A percentile compares a stretch with the other conserved stretches of the same genome.
These are phyloP conservation scores for Chironomus striatipennis DNA, from an alignment of 1,140 invertebrate genomes.

Conservation along the genomic window DNA sequence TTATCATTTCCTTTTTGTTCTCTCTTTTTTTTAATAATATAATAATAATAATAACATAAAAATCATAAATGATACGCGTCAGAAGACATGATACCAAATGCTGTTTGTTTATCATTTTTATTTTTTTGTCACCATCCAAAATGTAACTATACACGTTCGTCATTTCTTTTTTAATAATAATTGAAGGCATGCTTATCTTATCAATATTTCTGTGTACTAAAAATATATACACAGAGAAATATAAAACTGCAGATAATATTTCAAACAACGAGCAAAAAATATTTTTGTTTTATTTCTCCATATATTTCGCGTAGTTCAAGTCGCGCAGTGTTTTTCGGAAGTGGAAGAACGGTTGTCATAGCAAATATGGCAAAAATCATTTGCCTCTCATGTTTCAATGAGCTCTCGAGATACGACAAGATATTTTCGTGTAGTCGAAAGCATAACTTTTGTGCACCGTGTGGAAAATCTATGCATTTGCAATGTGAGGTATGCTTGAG, in stretches of 20 bases:
- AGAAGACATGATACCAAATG: background rate
- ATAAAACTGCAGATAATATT: background rate
- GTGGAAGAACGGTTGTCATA: background rate
- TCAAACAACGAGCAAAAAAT: background rate
- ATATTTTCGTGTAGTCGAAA: slow-evolving; percentile 5
- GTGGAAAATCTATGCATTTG: slow-evolving; percentile 18
- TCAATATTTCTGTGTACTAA: background rate
- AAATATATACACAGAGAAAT: background rate
- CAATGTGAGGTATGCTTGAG: background rate
- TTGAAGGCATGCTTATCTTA: slow-evolving; percentile 12
- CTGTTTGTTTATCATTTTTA: background rate
- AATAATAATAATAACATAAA: background rate
- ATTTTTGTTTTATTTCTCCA: background rate
- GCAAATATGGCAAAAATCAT: slow-evolving; percentile 11
- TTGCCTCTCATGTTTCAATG: background rate
- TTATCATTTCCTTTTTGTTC: background rate
- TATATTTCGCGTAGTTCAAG: background rate
- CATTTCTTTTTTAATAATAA: slow-evolving; percentile 10
- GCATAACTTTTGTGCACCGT: slow-evolving; percentile 16
- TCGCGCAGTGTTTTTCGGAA: background rate
- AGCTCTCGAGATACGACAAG: slow-evolving; percentile 2
- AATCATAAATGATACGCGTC: background rate
- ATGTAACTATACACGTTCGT: background rate
- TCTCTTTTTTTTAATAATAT: too few relatives aligned
- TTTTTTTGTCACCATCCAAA: background rate